Evolutionary conservation across 1,140 invertebrate species (phyloP).

Genomic region (Ridgeia piscesae): DNA sequence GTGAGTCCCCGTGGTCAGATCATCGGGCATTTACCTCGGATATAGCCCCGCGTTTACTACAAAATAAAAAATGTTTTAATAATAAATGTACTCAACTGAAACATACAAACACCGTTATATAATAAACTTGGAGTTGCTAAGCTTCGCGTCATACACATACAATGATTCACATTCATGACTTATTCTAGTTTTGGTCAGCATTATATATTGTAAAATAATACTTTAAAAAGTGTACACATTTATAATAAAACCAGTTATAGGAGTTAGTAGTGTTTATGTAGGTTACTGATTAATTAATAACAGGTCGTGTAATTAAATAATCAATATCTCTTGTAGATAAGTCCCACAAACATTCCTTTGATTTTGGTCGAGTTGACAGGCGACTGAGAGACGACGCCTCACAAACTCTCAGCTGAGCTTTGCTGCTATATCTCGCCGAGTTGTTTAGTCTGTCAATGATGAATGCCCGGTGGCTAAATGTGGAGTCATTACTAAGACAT

Average conservation of each 20-base stretch:
- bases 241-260: no score
- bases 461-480: background rate
- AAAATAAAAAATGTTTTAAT: background rate
- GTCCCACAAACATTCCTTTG: background rate
- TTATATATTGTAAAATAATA: no score
- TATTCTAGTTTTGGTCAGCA: no score
- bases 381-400: background rate
- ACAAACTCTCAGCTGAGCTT: background rate
- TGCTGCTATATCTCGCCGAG: background rate
- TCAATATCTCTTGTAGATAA: no score
- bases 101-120: background rate
- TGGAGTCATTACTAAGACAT: background rate
- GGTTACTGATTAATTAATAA: no score
- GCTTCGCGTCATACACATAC: no score
- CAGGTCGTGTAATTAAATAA: no score
- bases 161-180: no score
- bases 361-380: background rate
- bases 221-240: no score
- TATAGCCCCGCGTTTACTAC: background rate
- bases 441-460: background rate
- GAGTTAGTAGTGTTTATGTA: no score
- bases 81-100: background rate
- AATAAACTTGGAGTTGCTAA: background rate
- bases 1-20: background rate
- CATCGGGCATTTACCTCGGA: background rate